Evolutionary conservation across 2,888 invertebrate genomes (phyloP).

Genomic region (Chymomyza procnemis): DNA sequence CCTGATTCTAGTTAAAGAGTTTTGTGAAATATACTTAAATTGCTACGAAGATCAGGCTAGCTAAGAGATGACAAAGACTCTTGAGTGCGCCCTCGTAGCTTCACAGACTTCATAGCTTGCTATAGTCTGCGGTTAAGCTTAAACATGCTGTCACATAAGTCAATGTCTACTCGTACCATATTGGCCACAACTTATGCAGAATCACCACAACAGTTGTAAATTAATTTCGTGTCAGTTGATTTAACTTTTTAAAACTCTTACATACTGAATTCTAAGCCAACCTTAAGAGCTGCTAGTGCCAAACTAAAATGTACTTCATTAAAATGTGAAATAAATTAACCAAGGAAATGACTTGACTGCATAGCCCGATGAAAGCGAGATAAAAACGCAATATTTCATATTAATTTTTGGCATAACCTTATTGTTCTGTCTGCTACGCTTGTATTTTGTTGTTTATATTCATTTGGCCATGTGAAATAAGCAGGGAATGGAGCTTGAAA

Average conservation of each 20-base stretch:
- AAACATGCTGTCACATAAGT: not conserved
- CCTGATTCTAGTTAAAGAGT: too few species aligned
- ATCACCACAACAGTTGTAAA: not conserved
- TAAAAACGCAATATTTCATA: constrained; percentile 30
- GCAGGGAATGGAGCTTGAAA: constrained; percentile 7
- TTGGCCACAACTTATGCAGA: not conserved
- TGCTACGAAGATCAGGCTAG: too few species aligned
- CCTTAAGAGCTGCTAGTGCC: not conserved
- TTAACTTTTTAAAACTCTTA: not conserved
- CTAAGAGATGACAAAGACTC: too few species aligned
- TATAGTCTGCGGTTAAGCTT: not conserved
- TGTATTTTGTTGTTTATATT: constrained; percentile 30
- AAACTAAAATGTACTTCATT: not conserved
- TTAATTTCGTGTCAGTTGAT: not conserved
- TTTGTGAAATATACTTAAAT: too few species aligned
- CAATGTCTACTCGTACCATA: not conserved
- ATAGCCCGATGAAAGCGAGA: constrained; percentile 66
- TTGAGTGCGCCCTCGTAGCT: too few species aligned
- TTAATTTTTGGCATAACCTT: constrained; percentile 1
- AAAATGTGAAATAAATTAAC: constrained; percentile 51
- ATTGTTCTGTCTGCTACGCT: not conserved
- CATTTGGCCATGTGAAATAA: constrained; percentile 16
- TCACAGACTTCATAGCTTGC: too few species aligned
- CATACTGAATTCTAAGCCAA: not conserved
- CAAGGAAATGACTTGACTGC: constrained; percentile 45